These are phyloP conservation scores for Helicoverpa armigera DNA, from an alignment of 1,140 invertebrate genomes.

Conservation along the genomic window DNA sequence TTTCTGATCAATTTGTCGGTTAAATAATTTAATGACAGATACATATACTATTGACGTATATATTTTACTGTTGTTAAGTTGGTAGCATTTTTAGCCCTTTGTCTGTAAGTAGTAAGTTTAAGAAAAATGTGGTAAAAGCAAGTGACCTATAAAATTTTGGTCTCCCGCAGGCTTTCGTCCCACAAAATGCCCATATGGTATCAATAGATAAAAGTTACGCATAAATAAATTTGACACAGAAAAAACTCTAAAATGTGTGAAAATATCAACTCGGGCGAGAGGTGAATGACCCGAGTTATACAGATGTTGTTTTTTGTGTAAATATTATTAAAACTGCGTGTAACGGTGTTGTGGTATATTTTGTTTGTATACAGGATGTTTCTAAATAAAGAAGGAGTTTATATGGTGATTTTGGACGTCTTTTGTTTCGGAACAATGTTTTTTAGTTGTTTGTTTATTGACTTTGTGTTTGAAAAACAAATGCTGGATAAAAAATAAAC, in stretches of 20 bases:
- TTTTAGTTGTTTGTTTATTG: background rate
- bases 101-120: too few relatives aligned
- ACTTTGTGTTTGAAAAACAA: too few relatives aligned
- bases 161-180: slow-evolving; percentile 10
- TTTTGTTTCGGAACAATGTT: background rate
- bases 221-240: slow-evolving; percentile 33
- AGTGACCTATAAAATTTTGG: background rate
- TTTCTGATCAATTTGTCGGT: too few relatives aligned
- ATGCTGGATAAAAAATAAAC: too few relatives aligned
- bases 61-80: too few relatives aligned
- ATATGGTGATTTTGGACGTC: background rate
- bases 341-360: background rate
- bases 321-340: slow-evolving; percentile 14
- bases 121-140: too few relatives aligned
- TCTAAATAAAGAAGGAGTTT: background rate
- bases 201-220: slow-evolving; percentile 1
- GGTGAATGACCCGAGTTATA: slow-evolving; percentile 2
- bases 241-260: slow-evolving; percentile 1
- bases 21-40: too few relatives aligned
- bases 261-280: slow-evolving; percentile 2
- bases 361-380: slow-evolving; percentile 12
- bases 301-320: slow-evolving; percentile 34
- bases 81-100: too few relatives aligned
- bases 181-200: slow-evolving; percentile 19
- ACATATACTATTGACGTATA: too few relatives aligned